Evolutionary conservation across 1,140 invertebrate genomes (phyloP).

Genomic region (Drosophila leontia): DNA sequence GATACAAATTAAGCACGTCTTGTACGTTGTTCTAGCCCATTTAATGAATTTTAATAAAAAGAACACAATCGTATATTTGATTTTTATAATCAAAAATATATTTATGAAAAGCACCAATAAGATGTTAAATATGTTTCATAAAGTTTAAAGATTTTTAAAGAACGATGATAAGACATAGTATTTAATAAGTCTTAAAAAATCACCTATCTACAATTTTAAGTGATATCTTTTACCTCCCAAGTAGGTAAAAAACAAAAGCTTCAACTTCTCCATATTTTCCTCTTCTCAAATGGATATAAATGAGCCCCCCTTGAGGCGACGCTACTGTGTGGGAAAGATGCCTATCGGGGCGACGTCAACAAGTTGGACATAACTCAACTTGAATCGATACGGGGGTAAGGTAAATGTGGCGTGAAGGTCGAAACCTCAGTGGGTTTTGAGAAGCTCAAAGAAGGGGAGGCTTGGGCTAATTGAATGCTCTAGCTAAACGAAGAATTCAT

Average conservation of each 20-base stretch:
- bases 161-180: too few species aligned
- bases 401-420: conserved; percentile 50
- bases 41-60: too few species aligned
- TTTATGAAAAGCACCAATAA: too few species aligned
- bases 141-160: too few species aligned
- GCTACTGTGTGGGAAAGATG: conserved; percentile 55
- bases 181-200: too few species aligned
- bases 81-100: too few species aligned
- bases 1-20: background rate
- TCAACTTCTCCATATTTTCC: background rate
- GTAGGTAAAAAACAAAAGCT: too few species aligned
- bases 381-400: conserved; percentile 14
- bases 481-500: conserved; percentile 1
- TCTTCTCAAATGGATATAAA: background rate
- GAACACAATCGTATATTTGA: too few species aligned
- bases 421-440: conserved; percentile 16
- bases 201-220: too few species aligned
- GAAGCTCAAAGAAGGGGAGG: background rate
- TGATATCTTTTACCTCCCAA: too few species aligned
- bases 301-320: conserved; percentile 12
- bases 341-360: conserved; percentile 44
- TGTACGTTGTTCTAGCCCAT: too few species aligned
- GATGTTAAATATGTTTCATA: too few species aligned
- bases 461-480: conserved; percentile 73
- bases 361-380: conserved; percentile 55